These are phyloP conservation scores for Lordiphosa collinella DNA, from an alignment of 1,140 invertebrate species.

Conservation along the genomic window DNA sequence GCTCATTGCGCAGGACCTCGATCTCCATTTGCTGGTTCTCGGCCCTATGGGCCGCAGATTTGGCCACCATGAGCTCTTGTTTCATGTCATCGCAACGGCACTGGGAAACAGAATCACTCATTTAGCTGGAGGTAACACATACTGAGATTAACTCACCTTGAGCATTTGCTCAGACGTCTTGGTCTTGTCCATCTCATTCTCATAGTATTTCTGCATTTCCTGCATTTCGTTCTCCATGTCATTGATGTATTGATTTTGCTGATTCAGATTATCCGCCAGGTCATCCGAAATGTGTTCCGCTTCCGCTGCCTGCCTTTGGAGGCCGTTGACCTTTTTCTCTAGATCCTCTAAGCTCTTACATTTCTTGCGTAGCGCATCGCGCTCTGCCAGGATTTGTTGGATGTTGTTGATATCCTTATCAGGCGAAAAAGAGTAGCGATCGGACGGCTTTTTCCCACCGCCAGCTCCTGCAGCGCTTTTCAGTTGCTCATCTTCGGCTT, in stretches of 20 bases:
- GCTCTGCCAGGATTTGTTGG: constrained; percentile 50
- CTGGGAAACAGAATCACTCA: constrained; percentile 9
- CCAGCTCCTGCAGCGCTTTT: not conserved
- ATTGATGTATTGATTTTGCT: constrained; percentile 39
- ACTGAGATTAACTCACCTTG: constrained; percentile 21
- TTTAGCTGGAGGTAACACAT: too few relatives aligned
- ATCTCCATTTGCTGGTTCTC: constrained; percentile 51
- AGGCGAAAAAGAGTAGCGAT: not conserved
- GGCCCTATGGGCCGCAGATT: constrained; percentile 29
- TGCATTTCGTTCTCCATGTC: constrained; percentile 59
- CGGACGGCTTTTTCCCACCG: not conserved
- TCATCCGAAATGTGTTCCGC: constrained; percentile 12
- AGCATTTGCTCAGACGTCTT: constrained; percentile 54
- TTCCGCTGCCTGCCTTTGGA: constrained; percentile 24
- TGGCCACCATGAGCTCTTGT: constrained; percentile 34
- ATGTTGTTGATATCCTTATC: constrained; percentile 47
- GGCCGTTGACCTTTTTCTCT: constrained; percentile 16
- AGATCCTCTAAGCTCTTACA: constrained; percentile 32
- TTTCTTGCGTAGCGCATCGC: constrained; percentile 53
- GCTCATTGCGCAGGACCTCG: constrained; percentile 45
- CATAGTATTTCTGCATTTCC: constrained; percentile 67
- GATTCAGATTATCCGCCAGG: constrained; percentile 21
- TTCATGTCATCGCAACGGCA: constrained; percentile 58
- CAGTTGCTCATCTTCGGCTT: constrained; percentile 49
- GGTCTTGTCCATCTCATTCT: constrained; percentile 46